phyloP scores from a whole-genome alignment of 1,140 invertebrate species.

The Caenorhabditis remanei region DNA sequence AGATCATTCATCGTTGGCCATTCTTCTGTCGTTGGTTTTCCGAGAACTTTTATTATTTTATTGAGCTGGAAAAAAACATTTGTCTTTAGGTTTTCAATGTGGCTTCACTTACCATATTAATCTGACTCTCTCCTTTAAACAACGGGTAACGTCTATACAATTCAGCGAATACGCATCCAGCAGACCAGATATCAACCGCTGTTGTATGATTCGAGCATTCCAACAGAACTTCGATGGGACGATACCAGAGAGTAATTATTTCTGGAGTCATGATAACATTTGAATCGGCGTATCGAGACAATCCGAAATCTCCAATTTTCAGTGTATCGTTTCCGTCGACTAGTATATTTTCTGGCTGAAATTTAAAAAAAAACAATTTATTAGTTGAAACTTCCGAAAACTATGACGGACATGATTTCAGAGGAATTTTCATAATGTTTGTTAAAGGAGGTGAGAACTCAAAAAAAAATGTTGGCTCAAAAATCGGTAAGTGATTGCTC shows the following conservation, averaged over 20 bases:
- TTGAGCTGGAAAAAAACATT: constrained; percentile 4
- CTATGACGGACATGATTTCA: no score
- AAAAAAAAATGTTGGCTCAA: no score
- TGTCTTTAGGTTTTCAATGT: not conserved
- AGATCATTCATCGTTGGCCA: not conserved
- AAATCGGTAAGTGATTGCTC: no score
- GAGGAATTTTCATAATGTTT: no score
- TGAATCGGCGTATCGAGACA: not conserved
- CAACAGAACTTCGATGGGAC: constrained; percentile 8
- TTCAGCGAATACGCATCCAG: not conserved
- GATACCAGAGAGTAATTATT: not conserved
- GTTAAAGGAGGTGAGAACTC: no score
- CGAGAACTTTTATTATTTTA: not conserved
- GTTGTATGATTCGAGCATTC: not conserved
- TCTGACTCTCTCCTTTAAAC: not conserved
- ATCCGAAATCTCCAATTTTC: constrained; percentile 14
- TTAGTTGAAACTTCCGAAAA: no score
- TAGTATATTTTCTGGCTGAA: constrained; percentile 11
- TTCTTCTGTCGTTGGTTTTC: not conserved
- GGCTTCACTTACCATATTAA: not conserved
- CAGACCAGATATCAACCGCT: constrained; percentile 15
- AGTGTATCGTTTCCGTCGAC: not conserved
- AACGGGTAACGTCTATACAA: not conserved
- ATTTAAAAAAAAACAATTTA: no score
- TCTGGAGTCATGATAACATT: not conserved